Percentiles rank a stretch among this genome's conserved stretches.
These are phyloP conservation scores for Merodon equestris DNA, from an alignment of 2,888 invertebrate genomes.

Conservation along the genomic window DNA sequence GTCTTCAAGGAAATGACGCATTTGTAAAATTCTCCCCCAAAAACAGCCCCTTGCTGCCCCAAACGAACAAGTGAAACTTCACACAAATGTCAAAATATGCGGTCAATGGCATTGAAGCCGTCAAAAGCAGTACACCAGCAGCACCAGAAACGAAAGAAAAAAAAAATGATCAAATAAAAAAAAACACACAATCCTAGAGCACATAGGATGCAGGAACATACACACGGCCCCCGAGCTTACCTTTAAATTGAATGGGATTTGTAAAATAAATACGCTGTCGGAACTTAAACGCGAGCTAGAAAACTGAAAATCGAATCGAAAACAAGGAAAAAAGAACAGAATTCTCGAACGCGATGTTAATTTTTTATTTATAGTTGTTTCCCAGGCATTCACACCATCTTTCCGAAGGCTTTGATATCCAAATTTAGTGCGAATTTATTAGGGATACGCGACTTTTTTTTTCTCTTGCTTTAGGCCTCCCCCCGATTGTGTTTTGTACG, in stretches of 20 bases:
- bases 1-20: constrained; percentile 58
- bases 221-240: constrained; percentile 33
- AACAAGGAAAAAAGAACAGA: constrained; percentile 54
- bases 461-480: background rate
- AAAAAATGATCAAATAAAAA: background rate
- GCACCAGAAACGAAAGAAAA: constrained; percentile 16
- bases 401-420: constrained; percentile 53
- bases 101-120: constrained; percentile 69
- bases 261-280: constrained; percentile 48
- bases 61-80: constrained; percentile 50
- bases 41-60: constrained; percentile 48
- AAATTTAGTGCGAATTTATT: constrained; percentile 57
- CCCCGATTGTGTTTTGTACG: constrained; percentile 44
- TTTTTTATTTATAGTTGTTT: constrained; percentile 47
- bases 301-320: constrained; percentile 45
- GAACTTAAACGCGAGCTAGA: constrained; percentile 54
- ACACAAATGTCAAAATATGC: constrained; percentile 68
- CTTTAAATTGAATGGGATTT: constrained; percentile 59
- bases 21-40: constrained; percentile 58
- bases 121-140: constrained; percentile 53
- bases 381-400: constrained; percentile 68
- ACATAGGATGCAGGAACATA: background rate
- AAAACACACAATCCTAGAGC: constrained; percentile 22
- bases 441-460: constrained; percentile 32
- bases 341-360: constrained; percentile 47